Base-by-base conservation (phyloP, 35 echinoderm and acorn worm species). In the Ophioderma brevispina region DNA sequence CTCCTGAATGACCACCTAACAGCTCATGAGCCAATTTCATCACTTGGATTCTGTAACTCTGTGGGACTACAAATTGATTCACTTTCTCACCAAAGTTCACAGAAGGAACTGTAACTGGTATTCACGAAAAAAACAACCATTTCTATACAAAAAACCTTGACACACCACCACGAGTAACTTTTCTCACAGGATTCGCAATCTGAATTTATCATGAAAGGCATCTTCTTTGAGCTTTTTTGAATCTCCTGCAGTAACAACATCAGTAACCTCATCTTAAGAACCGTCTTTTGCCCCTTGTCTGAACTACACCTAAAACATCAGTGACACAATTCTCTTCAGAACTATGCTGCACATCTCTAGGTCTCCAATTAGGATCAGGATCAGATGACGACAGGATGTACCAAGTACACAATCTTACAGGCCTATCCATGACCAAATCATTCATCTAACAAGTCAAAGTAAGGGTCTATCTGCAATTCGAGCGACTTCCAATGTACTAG, bases 1-100 rank as follows among this genome's bases (percentile, higher is more conserved):
- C 37, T 32, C 91, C 91, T 40, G 80, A 79, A 76, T 92, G 84
- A 75, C 91, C 91, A 17, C 91, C 91, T 39, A 92, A 55, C 25
- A 92, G 52, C 23, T n/a, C n/a, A n/a, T n/a, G n/a, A n/a, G n/a
- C n/a, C n/a, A n/a, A n/a, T n/a, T n/a, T n/a, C n/a, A n/a, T n/a
- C n/a, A n/a, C n/a, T n/a, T n/a, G n/a, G n/a, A n/a, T n/a, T n/a
- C n/a, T n/a, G n/a, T n/a, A n/a, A n/a, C n/a, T n/a, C n/a, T n/a
- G n/a, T n/a, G n/a, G n/a, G n/a, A n/a, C n/a, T n/a, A n/a, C n/a
- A n/a, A n/a, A n/a, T n/a, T n/a, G n/a, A n/a, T n/a, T n/a, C n/a
- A n/a, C n/a, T n/a, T n/a, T n/a, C n/a, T n/a, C n/a, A n/a, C n/a
- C n/a, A n/a, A n/a, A n/a, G n/a, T n/a, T n/a, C n/a, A n/a, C n/a